phyloP scores from a whole-genome alignment of 2,113 vertebrate genomes.

The Erythrolamprus reginae region DNA sequence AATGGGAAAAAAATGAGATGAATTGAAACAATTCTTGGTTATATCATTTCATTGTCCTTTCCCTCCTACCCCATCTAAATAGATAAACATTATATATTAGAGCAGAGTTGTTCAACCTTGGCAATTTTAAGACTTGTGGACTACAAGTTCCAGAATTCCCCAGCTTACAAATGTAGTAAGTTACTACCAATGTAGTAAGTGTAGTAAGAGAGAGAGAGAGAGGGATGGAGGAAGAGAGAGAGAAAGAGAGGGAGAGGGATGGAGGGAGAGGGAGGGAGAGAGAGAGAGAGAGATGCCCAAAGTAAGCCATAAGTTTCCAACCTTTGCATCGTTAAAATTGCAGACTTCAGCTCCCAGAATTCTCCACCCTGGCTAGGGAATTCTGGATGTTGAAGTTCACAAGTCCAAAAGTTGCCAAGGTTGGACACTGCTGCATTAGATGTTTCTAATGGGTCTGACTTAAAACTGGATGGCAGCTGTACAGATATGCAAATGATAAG shows the following conservation, averaged over 20 bases:
- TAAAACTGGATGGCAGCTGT: background rate
- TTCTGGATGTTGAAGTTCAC: too few relatives aligned
- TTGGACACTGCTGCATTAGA: background rate
- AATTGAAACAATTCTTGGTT: background rate
- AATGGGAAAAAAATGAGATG: background rate
- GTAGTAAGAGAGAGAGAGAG: background rate
- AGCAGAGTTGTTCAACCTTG: background rate
- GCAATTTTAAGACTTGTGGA: background rate
- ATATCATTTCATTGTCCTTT: background rate
- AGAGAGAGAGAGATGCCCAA: background rate
- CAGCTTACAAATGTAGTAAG: too few relatives aligned
- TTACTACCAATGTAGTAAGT: too few relatives aligned
- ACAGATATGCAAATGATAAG: background rate
- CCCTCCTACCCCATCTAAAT: background rate
- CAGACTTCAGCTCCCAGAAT: too few relatives aligned
- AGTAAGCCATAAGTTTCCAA: background rate
- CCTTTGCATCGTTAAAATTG: too few relatives aligned
- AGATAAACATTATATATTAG: background rate
- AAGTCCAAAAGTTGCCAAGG: too few relatives aligned
- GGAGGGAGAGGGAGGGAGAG: background rate
- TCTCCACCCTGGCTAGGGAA: too few relatives aligned
- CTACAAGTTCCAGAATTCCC: too few relatives aligned
- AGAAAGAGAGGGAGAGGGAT: too few relatives aligned
- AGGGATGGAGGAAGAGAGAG: background rate
- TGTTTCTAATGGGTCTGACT: background rate